phyloP scores from a whole-genome alignment of 1,140 invertebrate genomes.

The Lepidotrigona ventralis region DNA sequence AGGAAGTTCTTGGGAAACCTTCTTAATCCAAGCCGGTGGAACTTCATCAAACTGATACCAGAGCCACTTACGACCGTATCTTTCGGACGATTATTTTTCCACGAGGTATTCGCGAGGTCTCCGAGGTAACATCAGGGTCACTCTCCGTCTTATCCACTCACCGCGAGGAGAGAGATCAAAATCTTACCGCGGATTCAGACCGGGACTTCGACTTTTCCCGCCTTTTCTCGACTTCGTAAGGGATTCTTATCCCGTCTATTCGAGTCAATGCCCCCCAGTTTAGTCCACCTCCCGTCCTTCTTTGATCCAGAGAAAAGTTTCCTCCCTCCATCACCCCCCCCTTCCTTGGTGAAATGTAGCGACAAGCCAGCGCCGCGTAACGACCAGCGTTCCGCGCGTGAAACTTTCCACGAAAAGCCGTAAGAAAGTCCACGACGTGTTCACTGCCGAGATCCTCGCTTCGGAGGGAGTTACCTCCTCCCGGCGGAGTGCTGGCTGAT shows the following conservation, averaged over 20 bases:
- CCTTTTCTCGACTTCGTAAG: slow-evolving; percentile 21
- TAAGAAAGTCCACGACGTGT: slow-evolving; percentile 26
- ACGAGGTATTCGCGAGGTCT: background rate
- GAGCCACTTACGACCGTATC: background rate
- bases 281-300: background rate
- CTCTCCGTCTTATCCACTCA: background rate
- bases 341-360: slow-evolving; percentile 71
- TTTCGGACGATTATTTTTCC: background rate
- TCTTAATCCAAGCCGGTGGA: background rate
- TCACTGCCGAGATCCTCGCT: background rate
- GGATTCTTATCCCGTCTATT: slow-evolving; percentile 11
- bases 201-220: slow-evolving; percentile 60
- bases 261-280: background rate
- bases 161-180: slow-evolving; percentile 35
- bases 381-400: slow-evolving; percentile 12
- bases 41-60: slow-evolving; percentile 10
- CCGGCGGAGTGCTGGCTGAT: slow-evolving; percentile 17
- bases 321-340: too few relatives aligned
- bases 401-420: slow-evolving; percentile 35
- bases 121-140: background rate
- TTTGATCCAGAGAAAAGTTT: slow-evolving; percentile 50
- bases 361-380: slow-evolving; percentile 62
- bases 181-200: slow-evolving; percentile 66
- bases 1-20: background rate
- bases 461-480: background rate